Conservation (phyloP, 2,797 vertebrate species). For the Eulemur albifrons region DNA sequence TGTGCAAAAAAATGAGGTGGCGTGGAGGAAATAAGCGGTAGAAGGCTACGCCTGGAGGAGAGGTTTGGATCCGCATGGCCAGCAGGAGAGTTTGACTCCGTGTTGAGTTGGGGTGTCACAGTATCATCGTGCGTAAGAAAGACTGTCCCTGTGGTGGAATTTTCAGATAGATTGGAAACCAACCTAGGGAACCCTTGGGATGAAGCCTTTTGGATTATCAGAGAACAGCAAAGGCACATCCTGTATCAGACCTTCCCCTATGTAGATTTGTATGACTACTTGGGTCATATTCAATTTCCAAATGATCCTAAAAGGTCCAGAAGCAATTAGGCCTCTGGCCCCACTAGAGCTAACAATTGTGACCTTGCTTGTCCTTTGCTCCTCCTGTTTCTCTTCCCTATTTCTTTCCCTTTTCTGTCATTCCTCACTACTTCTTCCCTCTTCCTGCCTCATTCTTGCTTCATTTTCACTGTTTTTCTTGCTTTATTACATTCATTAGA, state of each 20-base stretch:
- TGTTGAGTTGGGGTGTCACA: background rate
- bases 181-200: background rate
- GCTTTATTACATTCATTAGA: background rate
- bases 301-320: background rate
- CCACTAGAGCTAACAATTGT: background rate
- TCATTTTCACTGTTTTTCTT: background rate
- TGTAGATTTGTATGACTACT: background rate
- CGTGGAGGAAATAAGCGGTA: rapidly evolving
- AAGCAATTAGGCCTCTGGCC: background rate
- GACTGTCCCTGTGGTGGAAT: background rate
- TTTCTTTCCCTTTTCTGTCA: background rate
- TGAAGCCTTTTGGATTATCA: background rate
- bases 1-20: background rate
- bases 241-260: background rate
- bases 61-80: rapidly evolving
- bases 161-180: background rate
- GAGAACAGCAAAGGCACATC: background rate
- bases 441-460: background rate
- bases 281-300: background rate
- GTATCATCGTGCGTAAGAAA: background rate
- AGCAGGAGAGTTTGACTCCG: background rate
- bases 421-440: background rate
- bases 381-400: background rate
- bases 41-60: background rate
- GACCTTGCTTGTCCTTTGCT: background rate